Conservation (phyloP, 2,888 invertebrate species). For the Ethmia dodecea region DNA sequence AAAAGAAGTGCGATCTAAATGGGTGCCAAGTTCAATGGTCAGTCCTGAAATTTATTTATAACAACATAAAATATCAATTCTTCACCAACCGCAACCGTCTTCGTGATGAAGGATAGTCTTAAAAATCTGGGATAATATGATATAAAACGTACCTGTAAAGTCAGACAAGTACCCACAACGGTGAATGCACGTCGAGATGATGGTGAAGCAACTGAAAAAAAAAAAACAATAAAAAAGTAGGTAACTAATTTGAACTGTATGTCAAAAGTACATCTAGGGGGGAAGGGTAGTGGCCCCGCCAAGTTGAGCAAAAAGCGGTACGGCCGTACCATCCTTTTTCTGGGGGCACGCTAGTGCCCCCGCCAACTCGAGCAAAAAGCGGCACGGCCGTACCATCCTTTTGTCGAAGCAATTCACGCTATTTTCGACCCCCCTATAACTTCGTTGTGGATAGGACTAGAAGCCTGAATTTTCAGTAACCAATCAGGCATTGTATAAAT, state of each 20-base stretch:
- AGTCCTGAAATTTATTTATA: background rate
- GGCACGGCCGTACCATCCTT: no score
- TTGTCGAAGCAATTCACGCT: no score
- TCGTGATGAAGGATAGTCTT: no score
- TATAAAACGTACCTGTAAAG: constrained; percentile 42
- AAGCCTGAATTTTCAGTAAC: no score
- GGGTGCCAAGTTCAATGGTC: background rate
- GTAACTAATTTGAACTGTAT: background rate
- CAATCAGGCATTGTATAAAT: no score
- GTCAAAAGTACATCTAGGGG: background rate
- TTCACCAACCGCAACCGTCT: no score
- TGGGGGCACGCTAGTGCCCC: background rate
- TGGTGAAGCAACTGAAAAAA: constrained; percentile 37
- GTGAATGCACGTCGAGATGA: constrained; percentile 41
- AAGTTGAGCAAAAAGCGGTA: background rate
- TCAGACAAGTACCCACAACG: constrained; percentile 41
- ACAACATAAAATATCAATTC: no score
- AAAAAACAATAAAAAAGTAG: no score
- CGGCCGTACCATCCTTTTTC: no score
- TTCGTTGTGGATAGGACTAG: no score
- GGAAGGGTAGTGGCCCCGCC: background rate
- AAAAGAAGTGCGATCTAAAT: background rate
- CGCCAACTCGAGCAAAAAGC: background rate
- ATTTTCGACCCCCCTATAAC: no score
- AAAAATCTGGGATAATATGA: background rate